Conservation (phyloP, 2,888 invertebrate species). For the Caenorhabditis sp. region DNA sequence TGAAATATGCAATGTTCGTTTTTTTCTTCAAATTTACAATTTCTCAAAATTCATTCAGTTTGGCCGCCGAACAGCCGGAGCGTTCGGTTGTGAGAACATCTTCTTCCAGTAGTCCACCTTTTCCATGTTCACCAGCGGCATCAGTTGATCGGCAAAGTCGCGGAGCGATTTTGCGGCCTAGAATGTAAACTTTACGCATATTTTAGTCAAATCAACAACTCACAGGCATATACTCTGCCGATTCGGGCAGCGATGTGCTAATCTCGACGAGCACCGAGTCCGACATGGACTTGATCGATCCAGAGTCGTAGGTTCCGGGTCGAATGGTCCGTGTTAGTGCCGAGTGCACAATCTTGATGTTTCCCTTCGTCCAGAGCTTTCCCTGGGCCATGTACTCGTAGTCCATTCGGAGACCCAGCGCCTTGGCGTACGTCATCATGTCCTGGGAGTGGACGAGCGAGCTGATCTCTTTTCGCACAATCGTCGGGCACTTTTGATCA, state of each 20-base stretch:
- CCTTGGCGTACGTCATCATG: slow-evolving; percentile 75
- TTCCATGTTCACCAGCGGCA: slow-evolving; percentile 71
- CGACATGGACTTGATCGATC: slow-evolving; percentile 52
- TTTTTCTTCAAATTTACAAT: background rate
- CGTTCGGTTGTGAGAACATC: slow-evolving; percentile 18
- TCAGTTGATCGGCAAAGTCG: slow-evolving; percentile 71
- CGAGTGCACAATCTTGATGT: slow-evolving; percentile 66
- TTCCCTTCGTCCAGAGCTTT: slow-evolving; percentile 69
- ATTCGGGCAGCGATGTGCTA: slow-evolving; percentile 68
- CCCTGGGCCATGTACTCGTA: slow-evolving; percentile 74
- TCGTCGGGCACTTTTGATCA: slow-evolving; percentile 70
- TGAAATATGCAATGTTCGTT: too few species aligned
- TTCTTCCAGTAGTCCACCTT: slow-evolving; percentile 75
- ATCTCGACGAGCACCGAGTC: slow-evolving; percentile 70
- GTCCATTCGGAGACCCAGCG: slow-evolving; percentile 74
- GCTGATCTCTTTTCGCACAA: slow-evolving; percentile 74
- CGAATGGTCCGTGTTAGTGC: slow-evolving; percentile 54
- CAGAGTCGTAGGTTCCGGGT: slow-evolving; percentile 65
- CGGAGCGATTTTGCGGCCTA: slow-evolving; percentile 69
- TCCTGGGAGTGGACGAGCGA: slow-evolving; percentile 67
- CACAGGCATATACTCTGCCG: slow-evolving; percentile 67
- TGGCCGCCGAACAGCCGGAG: background rate
- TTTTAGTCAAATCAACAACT: too few species aligned
- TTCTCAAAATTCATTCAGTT: background rate
- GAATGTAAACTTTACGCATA: slow-evolving; percentile 5